phyloP scores from a whole-genome alignment of 2,888 invertebrate genomes.

The Agrotis segetum region DNA sequence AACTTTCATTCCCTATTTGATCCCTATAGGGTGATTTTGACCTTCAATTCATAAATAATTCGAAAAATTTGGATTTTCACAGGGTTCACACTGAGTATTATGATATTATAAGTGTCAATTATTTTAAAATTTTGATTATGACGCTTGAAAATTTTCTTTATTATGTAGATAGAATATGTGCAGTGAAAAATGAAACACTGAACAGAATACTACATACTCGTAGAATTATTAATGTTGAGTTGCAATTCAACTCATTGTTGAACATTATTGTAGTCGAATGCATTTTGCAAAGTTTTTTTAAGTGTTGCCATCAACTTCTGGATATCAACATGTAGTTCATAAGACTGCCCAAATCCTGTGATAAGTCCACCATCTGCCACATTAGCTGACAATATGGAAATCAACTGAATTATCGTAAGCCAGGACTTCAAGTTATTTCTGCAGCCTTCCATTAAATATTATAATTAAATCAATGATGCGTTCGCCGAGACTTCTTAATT shows the following conservation, averaged over 20 bases:
- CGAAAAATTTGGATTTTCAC: too few relatives aligned
- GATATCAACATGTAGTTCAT: conserved; percentile 14
- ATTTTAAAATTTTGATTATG: too few relatives aligned
- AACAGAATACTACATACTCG: too few relatives aligned
- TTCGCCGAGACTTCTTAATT: conserved; percentile 68
- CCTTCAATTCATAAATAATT: too few relatives aligned
- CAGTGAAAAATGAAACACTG: too few relatives aligned
- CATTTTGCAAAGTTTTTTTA: background rate
- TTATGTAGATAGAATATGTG: too few relatives aligned
- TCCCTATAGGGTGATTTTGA: background rate
- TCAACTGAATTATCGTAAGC: conserved; percentile 78
- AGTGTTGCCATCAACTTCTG: background rate
- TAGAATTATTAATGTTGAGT: too few relatives aligned
- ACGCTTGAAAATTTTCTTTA: too few relatives aligned
- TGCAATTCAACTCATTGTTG: too few relatives aligned
- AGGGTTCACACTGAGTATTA: too few relatives aligned
- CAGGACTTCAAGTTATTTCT: conserved; percentile 76
- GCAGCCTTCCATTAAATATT: conserved; percentile 75
- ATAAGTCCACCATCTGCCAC: conserved; percentile 66
- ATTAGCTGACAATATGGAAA: conserved; percentile 70
- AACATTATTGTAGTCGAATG: background rate
- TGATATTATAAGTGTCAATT: too few relatives aligned
- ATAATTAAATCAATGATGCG: conserved; percentile 78
- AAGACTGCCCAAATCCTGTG: conserved; percentile 22
- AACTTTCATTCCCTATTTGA: background rate